These are phyloP conservation scores for Colaptes auratus DNA, from an alignment of 2,113 vertebrate genomes.

Conservation along the genomic window DNA sequence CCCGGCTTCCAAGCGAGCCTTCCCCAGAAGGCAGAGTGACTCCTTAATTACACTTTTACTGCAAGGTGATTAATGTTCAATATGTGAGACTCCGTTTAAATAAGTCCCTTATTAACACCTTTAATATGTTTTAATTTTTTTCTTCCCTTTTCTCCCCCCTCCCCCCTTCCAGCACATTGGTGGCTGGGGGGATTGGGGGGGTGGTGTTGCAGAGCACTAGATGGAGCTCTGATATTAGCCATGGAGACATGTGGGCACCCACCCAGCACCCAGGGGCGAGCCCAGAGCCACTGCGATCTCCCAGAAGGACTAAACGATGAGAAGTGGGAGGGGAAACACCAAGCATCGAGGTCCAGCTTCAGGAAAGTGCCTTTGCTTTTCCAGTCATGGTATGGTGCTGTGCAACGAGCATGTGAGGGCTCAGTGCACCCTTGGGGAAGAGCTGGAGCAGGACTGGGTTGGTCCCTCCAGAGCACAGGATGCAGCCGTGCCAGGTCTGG, in stretches of 20 bases:
- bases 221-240: conserved; percentile 68
- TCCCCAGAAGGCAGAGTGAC: conserved; percentile 67
- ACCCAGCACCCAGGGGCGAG: neutral
- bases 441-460: neutral
- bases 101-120: conserved; percentile 69
- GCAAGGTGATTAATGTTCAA: conserved; percentile 75
- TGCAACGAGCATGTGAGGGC: rapidly evolving
- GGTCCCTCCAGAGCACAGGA: neutral
- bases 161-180: neutral
- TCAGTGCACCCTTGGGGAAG: rapidly evolving
- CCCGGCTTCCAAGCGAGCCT: conserved; percentile 62
- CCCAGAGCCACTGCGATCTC: rapidly evolving
- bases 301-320: neutral
- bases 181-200: neutral
- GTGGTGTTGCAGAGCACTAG: conserved; percentile 54
- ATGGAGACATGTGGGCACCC: neutral
- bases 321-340: rapidly evolving
- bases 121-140: conserved; percentile 63
- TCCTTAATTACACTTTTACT: conserved; percentile 75
- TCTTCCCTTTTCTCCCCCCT: too few species aligned
- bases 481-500: rapidly evolving
- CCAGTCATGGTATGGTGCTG: rapidly evolving
- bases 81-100: conserved; percentile 72
- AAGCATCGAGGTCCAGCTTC: rapidly evolving
- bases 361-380: rapidly evolving